phyloP scores from a whole-genome alignment of 2,113 vertebrate species.

The Crotalus viridis region DNA sequence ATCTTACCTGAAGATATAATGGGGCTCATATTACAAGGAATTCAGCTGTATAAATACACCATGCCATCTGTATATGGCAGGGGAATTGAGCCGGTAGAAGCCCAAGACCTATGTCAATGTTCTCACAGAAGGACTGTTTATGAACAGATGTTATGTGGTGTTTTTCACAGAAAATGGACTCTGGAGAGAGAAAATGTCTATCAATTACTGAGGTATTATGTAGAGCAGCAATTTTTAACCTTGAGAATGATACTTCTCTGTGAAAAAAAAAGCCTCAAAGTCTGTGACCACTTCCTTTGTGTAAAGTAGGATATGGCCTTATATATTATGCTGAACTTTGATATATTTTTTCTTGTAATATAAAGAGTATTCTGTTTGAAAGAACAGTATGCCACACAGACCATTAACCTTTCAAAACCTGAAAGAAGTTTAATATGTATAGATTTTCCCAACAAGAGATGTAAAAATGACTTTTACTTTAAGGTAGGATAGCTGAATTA shows the following conservation, averaged over 20 bases:
- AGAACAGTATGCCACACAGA: background rate
- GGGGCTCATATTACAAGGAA: slow-evolving; percentile 77
- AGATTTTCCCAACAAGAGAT: slow-evolving; percentile 13
- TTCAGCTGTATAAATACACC: slow-evolving; percentile 81
- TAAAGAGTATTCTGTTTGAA: slow-evolving; percentile 21
- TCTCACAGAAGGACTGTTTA: slow-evolving; percentile 94
- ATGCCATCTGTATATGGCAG: slow-evolving; percentile 92
- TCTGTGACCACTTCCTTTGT: slow-evolving; percentile 67
- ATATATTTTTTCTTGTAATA: background rate
- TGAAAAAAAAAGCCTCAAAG: slow-evolving; percentile 24
- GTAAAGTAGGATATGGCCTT: slow-evolving; percentile 37
- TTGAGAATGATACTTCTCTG: slow-evolving; percentile 74
- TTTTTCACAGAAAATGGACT: slow-evolving; percentile 87
- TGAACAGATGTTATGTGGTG: slow-evolving; percentile 99
- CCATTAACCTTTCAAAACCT: background rate
- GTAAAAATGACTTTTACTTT: slow-evolving; percentile 25
- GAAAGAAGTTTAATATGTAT: background rate
- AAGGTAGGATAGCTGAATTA: background rate
- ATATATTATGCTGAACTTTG: slow-evolving; percentile 32
- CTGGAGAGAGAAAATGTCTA: slow-evolving; percentile 94
- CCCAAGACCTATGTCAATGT: slow-evolving; percentile 88
- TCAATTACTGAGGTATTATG: slow-evolving; percentile 84
- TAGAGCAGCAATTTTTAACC: slow-evolving; percentile 85
- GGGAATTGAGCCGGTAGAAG: slow-evolving; percentile 90
- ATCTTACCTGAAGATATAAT: slow-evolving; percentile 86